Base-by-base conservation (phyloP, 92 coral and sea anemone genomes). In the Parazoanthus darwini region DNA sequence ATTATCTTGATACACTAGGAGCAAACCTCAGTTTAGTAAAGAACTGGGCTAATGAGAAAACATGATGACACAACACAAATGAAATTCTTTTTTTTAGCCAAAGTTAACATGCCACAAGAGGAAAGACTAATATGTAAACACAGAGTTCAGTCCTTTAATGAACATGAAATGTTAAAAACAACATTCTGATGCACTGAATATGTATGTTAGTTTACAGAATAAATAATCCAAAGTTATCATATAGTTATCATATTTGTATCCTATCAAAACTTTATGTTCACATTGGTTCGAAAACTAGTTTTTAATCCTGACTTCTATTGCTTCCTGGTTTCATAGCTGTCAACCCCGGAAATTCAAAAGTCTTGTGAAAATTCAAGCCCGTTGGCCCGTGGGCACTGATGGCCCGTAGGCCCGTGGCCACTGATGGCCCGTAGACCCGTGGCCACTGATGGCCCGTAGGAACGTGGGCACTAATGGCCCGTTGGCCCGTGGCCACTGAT, bases 71-170 rank as follows among this genome's bases (percentile, higher is more conserved):
- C 77, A 33, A 14, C 77, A 6, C 77, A 33, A 73, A 73, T 73
- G 16, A 73, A 73, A 73, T 43, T 73, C 33, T 33, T 16, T 10
- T 11, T n/a, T 29, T 70, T 29, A 72, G 42, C 8, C 8, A 3
- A 18, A 36, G 38, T 73, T 33, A 29, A 73, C 43, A 73, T 7
- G 42, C 77, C 7, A 73, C 20, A 73, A 73, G 33, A 70, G 29
- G 74, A 23, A 67, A 70, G 15, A 54, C 2, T 70, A 70, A n/a
- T n/a, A 70, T 29, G 39, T 73, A 29, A 73, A 33, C 37, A 73
- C 38, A 73, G 42, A 73, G 42, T 10, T 73, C 38, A 29, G 2
- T 77, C 81, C 85, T 80, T 80, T 58, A 80, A 80, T 58, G 85
- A 54, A 5, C 33, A 72, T 77, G 37, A 3, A 1, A 63, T 46